Conservation (phyloP, 2,797 vertebrate genomes). For the Rhinophrynus dorsalis region DNA sequence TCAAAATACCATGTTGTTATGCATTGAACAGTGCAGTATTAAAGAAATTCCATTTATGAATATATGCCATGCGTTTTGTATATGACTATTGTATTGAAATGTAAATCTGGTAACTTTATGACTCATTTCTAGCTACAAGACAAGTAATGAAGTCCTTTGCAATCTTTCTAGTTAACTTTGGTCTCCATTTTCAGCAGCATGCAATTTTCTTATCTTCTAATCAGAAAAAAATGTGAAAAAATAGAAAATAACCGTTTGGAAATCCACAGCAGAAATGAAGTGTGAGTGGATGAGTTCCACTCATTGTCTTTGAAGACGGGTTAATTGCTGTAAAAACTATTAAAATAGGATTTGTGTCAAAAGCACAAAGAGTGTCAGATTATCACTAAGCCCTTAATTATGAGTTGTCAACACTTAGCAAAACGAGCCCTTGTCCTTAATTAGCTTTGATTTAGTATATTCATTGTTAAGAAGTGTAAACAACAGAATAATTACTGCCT, state of each 20-base stretch:
- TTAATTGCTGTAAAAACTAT: conserved; percentile 43
- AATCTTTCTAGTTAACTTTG: background rate
- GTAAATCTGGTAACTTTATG: too few species aligned
- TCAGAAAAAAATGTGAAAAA: too few species aligned
- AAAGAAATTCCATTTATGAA: too few species aligned
- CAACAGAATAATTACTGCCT: conserved; percentile 41
- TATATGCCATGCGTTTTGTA: too few species aligned
- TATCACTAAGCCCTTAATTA: conserved; percentile 48
- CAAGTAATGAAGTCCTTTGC: too few species aligned
- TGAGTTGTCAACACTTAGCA: conserved; percentile 47
- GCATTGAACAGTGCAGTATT: too few species aligned
- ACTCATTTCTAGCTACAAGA: too few species aligned
- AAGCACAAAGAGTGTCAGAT: conserved; percentile 44
- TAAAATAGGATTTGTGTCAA: conserved; percentile 49
- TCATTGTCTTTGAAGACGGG: conserved; percentile 40
- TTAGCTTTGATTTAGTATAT: conserved; percentile 49
- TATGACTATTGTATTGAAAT: too few species aligned
- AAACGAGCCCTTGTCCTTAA: conserved; percentile 44
- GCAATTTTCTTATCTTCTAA: conserved; percentile 28
- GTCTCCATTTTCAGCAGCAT: conserved; percentile 21
- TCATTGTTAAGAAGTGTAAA: conserved; percentile 45
- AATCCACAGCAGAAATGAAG: conserved; percentile 15
- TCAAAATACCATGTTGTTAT: too few species aligned
- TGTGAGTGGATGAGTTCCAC: conserved; percentile 35
- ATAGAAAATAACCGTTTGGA: conserved; percentile 19